Conservation (phyloP, 2,797 vertebrate species). For the Malacoraja senta region DNA sequence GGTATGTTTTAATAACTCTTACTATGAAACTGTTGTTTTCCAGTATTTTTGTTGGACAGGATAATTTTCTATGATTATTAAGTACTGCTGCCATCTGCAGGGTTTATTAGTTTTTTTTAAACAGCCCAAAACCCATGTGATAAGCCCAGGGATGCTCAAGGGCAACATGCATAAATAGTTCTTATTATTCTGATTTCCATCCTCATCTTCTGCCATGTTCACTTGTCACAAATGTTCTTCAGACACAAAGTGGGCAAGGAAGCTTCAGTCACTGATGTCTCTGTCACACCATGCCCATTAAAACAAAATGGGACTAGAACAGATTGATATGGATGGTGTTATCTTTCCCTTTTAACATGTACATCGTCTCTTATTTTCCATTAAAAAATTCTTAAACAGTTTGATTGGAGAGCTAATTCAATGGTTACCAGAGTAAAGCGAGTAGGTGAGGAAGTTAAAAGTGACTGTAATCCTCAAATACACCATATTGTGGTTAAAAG, state of each 20-base stretch:
- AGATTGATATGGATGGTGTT: not conserved
- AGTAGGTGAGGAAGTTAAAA: not conserved
- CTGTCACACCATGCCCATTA: not conserved
- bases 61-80: constrained; percentile 5
- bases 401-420: not conserved
- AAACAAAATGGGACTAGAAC: not conserved
- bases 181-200: not conserved
- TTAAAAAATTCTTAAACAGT: not conserved
- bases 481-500: not conserved
- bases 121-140: not conserved
- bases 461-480: not conserved
- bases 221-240: not conserved
- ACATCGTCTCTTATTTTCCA: not conserved
- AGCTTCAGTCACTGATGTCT: not conserved
- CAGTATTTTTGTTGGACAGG: not conserved
- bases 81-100: constrained; percentile 16
- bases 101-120: not conserved
- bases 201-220: not conserved
- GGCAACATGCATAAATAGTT: not conserved
- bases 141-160: not conserved
- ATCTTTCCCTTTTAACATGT: not conserved
- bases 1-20: not conserved
- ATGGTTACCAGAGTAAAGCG: no score
- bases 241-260: not conserved
- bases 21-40: not conserved